A percentile compares a stretch with the other conserved stretches of the same genome.
Evolutionary conservation across 2,113 vertebrate species (phyloP).

Genomic region (Platycercus adscitus): DNA sequence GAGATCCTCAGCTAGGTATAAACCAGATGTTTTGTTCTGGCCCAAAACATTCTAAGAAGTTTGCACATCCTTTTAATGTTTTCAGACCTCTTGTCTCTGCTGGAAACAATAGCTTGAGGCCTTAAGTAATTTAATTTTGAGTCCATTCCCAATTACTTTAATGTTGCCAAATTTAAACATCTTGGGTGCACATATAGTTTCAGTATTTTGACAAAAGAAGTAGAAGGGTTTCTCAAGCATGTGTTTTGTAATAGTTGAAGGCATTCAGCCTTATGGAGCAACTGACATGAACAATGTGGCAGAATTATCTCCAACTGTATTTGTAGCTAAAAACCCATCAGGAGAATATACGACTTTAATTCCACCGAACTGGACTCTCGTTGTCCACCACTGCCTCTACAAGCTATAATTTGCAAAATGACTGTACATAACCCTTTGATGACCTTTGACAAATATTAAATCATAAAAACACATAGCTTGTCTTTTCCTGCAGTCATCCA

Average conservation of each 20-base stretch:
- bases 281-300: neutral
- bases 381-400: neutral
- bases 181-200: neutral
- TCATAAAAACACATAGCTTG: neutral
- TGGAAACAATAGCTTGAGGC: neutral
- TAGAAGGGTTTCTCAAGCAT: neutral
- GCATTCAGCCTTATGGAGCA: neutral
- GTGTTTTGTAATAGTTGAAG: neutral
- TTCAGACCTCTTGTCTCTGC: neutral
- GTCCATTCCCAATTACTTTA: neutral
- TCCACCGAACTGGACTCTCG: neutral
- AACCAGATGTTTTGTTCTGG: neutral
- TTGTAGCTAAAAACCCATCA: neutral
- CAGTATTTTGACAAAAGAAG: neutral
- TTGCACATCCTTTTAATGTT: neutral
- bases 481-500: neutral
- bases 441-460: neutral
- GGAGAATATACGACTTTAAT: neutral
- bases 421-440: neutral
- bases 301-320: neutral
- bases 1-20: neutral
- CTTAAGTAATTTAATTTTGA: constrained; percentile 24
- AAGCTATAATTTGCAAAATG: neutral
- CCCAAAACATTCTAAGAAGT: neutral
- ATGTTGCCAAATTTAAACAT: neutral